Evolutionary conservation across 2,888 invertebrate species (phyloP), one percentile per base, ranked within the genome.

Genomic region (Drosophila kuntzei): DNA sequence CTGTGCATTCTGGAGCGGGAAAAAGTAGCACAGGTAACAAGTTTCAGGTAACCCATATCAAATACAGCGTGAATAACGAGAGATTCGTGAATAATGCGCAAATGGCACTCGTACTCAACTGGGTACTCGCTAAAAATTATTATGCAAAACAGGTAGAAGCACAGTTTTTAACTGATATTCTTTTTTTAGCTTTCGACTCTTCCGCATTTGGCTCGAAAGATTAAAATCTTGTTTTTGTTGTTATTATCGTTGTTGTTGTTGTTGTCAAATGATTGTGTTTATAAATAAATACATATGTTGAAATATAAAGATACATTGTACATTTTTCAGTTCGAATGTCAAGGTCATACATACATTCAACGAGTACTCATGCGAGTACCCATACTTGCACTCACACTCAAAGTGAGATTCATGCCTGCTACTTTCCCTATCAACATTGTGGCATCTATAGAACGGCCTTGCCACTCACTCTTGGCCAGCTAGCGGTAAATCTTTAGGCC

Each of bases 121-220:
- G 54, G 34, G 53, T 18, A 51, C 62, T 51, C 50, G 57, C 32
- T n/a, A 16, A 53, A 39, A 57, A 80, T 82, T 80, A 27, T 61
- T 47, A 83, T 83, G 77, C 82, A 80, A 83, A 83, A 43, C 87
- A 77, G 63, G 84, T 74, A 86, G 50, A 59, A 63, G 53, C 44
- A 57, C 64, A 36, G 62, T 46, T 29, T 51, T 46, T 14, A 54
- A 34, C 53, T 41, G 44, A 8, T 29, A 18, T 44, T 47, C 5
- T 41, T 27, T 12, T 3, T 2, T n/a, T 50, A 58, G 39, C 47
- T 60, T 16, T 41, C 25, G 8, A 43, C 41, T 73, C 82, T 83
- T 83, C 88, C 82, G 87, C 69, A 61, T 82, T 73, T 67, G 63
- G 67, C 58, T 60, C 44, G 29, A 22, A 32, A 73, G 84, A 81